These are phyloP conservation scores for Epinotia bilunana DNA, from an alignment of 2,888 invertebrate species.

Conservation along the genomic window DNA sequence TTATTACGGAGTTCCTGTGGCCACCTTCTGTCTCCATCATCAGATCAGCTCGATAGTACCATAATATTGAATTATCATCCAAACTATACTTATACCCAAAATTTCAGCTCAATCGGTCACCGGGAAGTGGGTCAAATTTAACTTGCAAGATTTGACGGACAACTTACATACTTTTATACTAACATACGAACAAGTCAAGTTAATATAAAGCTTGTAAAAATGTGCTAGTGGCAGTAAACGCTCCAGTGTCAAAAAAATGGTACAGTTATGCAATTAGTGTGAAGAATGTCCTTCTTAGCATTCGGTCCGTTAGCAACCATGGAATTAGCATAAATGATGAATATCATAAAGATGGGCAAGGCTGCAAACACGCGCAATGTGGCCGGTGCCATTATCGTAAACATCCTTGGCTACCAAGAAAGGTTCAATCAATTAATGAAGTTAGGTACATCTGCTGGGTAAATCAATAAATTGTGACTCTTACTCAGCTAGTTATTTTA, in stretches of 20 bases:
- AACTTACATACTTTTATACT: too few relatives aligned
- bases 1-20: too few relatives aligned
- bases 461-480: slow-evolving; percentile 17
- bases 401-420: slow-evolving; percentile 14
- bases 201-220: too few relatives aligned
- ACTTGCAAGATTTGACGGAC: too few relatives aligned
- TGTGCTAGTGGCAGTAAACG: slow-evolving; percentile 16
- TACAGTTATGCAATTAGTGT: slow-evolving; percentile 70
- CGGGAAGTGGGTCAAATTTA: too few relatives aligned
- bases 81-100: too few relatives aligned
- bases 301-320: slow-evolving; percentile 55
- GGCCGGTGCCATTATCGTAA: slow-evolving; percentile 52
- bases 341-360: slow-evolving; percentile 56
- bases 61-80: too few relatives aligned
- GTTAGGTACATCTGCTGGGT: slow-evolving; percentile 18
- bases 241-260: slow-evolving; percentile 51
- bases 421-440: slow-evolving; percentile 16
- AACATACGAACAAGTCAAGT: too few relatives aligned
- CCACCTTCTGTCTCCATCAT: too few relatives aligned
- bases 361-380: slow-evolving; percentile 53
- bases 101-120: too few relatives aligned
- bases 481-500: slow-evolving; percentile 18
- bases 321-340: slow-evolving; percentile 53
- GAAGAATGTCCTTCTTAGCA: slow-evolving; percentile 68
- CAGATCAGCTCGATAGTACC: too few relatives aligned